Evolutionary conservation across 1,140 invertebrate species (phyloP).

Genomic region (Hylyphantes graminicola): DNA sequence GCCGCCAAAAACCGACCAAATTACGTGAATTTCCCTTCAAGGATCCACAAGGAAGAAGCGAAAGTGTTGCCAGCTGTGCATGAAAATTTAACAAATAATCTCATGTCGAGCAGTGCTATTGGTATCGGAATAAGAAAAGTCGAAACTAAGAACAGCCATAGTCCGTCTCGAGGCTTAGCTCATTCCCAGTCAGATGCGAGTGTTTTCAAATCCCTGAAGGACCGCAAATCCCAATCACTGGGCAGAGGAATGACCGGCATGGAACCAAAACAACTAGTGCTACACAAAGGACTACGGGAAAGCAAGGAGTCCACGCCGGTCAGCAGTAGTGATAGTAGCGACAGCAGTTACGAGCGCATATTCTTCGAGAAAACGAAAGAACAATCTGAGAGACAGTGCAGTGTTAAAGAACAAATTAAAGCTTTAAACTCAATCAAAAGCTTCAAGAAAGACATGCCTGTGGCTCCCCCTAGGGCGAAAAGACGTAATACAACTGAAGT

Average conservation of each 20-base stretch:
- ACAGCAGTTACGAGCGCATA: slow-evolving; percentile 45
- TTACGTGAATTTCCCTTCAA: background rate
- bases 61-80: slow-evolving; percentile 32
- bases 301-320: slow-evolving; percentile 9
- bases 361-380: slow-evolving; percentile 26
- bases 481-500: slow-evolving; percentile 35
- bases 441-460: slow-evolving; percentile 27
- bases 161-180: background rate
- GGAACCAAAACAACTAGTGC: background rate
- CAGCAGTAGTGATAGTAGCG: slow-evolving; percentile 53
- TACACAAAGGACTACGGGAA: slow-evolving; percentile 17
- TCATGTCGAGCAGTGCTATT: background rate
- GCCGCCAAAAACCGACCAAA: slow-evolving; percentile 14
- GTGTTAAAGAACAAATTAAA: slow-evolving; percentile 1
- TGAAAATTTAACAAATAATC: slow-evolving; percentile 47
- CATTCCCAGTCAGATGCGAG: slow-evolving; percentile 57
- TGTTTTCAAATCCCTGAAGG: slow-evolving; percentile 45
- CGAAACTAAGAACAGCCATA: background rate
- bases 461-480: slow-evolving; percentile 49
- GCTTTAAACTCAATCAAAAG: background rate
- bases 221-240: slow-evolving; percentile 15
- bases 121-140: background rate
- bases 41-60: slow-evolving; percentile 7
- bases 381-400: background rate
- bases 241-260: background rate